Percentiles rank a stretch among this genome's conserved stretches.
Conservation (phyloP, 1,140 invertebrate genomes). For the Halotydeus destructor region DNA sequence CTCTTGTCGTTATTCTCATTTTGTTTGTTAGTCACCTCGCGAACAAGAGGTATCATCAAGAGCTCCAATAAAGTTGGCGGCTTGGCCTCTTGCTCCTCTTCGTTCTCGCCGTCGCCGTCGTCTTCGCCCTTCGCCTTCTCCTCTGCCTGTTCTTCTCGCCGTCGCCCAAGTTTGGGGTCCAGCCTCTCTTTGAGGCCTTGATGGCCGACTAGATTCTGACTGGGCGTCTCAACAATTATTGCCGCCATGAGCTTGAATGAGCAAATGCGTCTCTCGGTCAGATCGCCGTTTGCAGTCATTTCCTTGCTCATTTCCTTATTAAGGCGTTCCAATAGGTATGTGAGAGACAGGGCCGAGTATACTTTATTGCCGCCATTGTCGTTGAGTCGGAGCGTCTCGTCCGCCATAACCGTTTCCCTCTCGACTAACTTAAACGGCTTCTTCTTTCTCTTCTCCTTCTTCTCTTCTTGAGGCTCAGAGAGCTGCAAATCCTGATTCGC, state of each 20-base stretch:
- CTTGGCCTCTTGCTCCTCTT: no score
- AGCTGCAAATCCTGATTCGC: constrained; percentile 16
- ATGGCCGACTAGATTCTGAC: constrained; percentile 27
- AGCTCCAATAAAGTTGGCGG: no score
- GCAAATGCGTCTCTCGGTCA: constrained; percentile 32
- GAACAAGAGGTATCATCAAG: no score
- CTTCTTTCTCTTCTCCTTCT: constrained; percentile 23
- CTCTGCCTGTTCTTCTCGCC: constrained; percentile 38
- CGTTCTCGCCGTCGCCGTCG: not conserved
- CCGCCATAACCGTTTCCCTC: constrained; percentile 13
- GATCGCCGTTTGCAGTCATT: constrained; percentile 31
- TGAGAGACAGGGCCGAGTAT: constrained; percentile 21
- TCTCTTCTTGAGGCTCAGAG: constrained; percentile 14
- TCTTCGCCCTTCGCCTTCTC: constrained; percentile 11
- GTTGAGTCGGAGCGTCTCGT: no score
- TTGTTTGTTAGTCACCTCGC: no score
- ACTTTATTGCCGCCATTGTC: no score
- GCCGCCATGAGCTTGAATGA: constrained; percentile 51
- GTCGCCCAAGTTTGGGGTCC: constrained; percentile 37
- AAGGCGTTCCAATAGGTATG: constrained; percentile 45
- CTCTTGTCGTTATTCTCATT: no score
- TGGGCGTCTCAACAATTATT: constrained; percentile 27
- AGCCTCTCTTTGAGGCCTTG: constrained; percentile 30
- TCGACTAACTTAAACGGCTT: no score
- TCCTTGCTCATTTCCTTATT: constrained; percentile 45